Percentiles rank a stretch among this genome's conserved stretches.
These are phyloP conservation scores for Limnephilus lunatus DNA, from an alignment of 2,888 invertebrate genomes.

Conservation along the genomic window DNA sequence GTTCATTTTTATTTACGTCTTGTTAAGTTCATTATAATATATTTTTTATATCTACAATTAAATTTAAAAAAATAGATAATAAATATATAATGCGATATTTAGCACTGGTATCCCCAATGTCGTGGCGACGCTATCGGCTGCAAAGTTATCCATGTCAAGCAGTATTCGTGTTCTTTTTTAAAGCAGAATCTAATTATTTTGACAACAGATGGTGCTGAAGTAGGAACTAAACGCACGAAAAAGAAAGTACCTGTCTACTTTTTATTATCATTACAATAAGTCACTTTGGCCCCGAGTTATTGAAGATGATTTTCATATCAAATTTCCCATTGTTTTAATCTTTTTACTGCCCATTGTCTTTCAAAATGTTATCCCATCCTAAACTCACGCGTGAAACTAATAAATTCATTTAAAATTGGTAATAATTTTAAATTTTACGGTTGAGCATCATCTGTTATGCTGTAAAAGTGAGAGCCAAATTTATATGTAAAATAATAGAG, in stretches of 20 bases:
- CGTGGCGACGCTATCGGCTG: no score
- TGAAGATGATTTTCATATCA: not conserved
- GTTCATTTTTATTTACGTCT: no score
- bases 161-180: not conserved
- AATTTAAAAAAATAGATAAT: no score
- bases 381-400: not conserved
- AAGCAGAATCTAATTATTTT: not conserved
- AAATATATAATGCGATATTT: no score
- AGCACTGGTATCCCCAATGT: not conserved
- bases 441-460: not conserved
- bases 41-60: no score
- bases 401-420: not conserved
- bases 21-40: no score
- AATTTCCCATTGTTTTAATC: constrained; percentile 5
- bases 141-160: not conserved
- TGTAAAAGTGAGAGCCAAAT: not conserved
- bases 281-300: not conserved
- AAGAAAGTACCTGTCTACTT: not conserved
- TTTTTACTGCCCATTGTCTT: constrained; percentile 19
- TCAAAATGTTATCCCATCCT: not conserved
- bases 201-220: not conserved
- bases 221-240: not conserved
- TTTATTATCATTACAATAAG: not conserved
- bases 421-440: not conserved
- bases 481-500: no score